phyloP scores from a whole-genome alignment of 1,140 invertebrate species.

The Triops cancriformis region DNA sequence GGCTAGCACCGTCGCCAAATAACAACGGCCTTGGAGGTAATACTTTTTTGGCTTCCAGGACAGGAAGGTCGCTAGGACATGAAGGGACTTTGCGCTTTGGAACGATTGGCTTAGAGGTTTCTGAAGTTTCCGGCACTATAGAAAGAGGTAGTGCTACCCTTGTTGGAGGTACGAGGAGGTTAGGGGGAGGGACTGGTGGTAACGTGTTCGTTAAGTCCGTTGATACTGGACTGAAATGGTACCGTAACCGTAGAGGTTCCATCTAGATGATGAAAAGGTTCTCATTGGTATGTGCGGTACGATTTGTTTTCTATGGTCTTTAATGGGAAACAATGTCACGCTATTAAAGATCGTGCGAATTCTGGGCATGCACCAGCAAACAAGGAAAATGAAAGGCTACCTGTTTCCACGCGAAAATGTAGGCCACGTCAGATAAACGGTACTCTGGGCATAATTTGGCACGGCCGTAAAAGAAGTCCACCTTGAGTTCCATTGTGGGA shows the following conservation, averaged over 20 bases:
- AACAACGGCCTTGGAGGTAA: neutral
- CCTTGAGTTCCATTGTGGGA: neutral
- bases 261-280: neutral
- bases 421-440: slow-evolving; percentile 27
- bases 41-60: neutral
- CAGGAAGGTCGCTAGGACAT: neutral
- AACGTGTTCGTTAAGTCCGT: neutral
- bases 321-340: neutral
- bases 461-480: slow-evolving; percentile 23
- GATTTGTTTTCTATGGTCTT: neutral
- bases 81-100: neutral
- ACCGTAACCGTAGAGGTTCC: slow-evolving; percentile 2
- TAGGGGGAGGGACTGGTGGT: neutral
- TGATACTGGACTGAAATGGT: neutral
- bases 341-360: neutral
- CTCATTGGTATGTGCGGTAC: neutral
- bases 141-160: neutral
- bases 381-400: slow-evolving; percentile 10
- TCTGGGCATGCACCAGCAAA: neutral
- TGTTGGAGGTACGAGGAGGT: neutral
- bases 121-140: neutral
- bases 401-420: slow-evolving; percentile 29
- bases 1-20: neutral
- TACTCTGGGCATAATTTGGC: slow-evolving; percentile 24
- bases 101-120: neutral